Conservation (phyloP, 1,140 invertebrate genomes). For the Leptopilina boulardi region DNA sequence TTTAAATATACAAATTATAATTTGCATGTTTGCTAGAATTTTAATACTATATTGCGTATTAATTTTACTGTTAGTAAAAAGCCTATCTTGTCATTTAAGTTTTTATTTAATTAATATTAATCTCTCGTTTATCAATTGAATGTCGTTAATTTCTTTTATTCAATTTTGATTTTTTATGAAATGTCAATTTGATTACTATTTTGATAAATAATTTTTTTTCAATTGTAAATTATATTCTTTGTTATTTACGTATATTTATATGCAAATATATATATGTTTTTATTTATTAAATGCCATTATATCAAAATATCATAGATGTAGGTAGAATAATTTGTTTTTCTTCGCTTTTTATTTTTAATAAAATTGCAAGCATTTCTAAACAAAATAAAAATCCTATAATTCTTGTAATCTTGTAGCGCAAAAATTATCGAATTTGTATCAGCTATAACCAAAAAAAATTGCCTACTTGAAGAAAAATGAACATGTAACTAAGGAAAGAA, state of each 20-base stretch:
- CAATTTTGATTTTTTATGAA: no score
- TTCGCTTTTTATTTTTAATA: background rate
- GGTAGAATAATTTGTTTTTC: background rate
- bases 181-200: no score
- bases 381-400: background rate
- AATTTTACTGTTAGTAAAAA: background rate
- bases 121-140: no score
- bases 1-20: background rate
- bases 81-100: background rate
- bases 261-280: background rate
- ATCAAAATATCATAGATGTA: background rate
- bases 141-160: no score
- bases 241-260: background rate
- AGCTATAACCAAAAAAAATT: background rate
- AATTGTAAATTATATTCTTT: background rate
- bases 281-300: conserved; percentile 5
- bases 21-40: background rate
- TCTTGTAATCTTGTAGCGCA: no score
- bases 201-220: background rate
- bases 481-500: background rate
- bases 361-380: background rate
- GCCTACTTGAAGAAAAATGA: background rate
- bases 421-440: background rate
- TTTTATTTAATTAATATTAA: background rate
- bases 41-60: background rate